Percentiles rank a stretch among this genome's conserved stretches.
These are phyloP conservation scores for Eupithecia vulgata DNA, from an alignment of 2,888 invertebrate genomes.

Conservation along the genomic window DNA sequence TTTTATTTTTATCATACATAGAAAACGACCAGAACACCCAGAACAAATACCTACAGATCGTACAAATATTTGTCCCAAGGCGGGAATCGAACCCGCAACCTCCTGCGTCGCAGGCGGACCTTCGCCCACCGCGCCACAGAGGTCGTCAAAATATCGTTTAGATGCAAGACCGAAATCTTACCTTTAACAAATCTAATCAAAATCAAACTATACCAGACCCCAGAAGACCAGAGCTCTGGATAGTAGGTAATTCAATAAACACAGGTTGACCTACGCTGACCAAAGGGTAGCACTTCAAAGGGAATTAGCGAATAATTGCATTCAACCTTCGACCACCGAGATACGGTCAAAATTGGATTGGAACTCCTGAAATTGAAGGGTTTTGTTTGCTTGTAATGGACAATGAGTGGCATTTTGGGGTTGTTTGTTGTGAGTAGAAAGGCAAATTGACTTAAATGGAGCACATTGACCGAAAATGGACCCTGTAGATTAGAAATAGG, in stretches of 20 bases:
- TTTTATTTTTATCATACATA: no score
- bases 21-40: no score
- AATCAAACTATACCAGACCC: not conserved
- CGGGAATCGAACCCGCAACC: no score
- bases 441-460: constrained; percentile 4
- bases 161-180: not conserved
- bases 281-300: constrained; percentile 10
- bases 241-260: constrained; percentile 4
- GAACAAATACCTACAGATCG: no score
- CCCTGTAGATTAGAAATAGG: not conserved
- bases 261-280: not conserved
- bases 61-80: no score
- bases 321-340: constrained; percentile 4
- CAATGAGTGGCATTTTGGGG: constrained; percentile 6
- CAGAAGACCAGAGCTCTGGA: not conserved
- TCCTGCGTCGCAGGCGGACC: no score
- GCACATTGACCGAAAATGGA: not conserved
- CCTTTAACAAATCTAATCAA: not conserved
- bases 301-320: constrained; percentile 12
- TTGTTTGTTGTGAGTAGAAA: constrained; percentile 11
- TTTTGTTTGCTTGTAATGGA: constrained; percentile 1
- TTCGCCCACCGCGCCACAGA: no score
- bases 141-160: no score
- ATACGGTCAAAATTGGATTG: constrained; percentile 11
- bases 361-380: constrained; percentile 4